A percentile compares a stretch with the other conserved stretches of the same genome.
phyloP scores from a whole-genome alignment of 2,888 invertebrate species.

The Agrochola lota region DNA sequence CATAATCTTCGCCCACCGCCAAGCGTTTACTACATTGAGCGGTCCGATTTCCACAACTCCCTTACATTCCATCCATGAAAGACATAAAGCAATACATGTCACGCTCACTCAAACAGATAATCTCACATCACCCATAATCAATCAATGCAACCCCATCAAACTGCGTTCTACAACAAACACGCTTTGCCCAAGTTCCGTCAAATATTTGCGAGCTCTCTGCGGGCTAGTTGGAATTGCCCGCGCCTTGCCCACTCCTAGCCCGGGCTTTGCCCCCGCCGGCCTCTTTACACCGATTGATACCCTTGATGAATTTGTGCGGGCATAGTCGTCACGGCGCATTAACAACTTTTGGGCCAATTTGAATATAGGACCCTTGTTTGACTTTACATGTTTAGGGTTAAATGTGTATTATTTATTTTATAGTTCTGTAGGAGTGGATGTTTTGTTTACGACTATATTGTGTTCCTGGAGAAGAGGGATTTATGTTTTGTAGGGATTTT shows the following conservation, averaged over 20 bases:
- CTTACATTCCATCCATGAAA: neutral
- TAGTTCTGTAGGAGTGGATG: slow-evolving; percentile 30
- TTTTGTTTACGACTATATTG: slow-evolving; percentile 29
- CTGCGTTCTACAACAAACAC: slow-evolving; percentile 50
- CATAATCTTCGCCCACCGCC: neutral
- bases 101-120: slow-evolving; percentile 25
- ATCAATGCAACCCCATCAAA: slow-evolving; percentile 35
- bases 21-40: neutral
- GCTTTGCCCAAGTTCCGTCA: slow-evolving; percentile 61
- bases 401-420: slow-evolving; percentile 54
- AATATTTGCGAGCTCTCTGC: slow-evolving; percentile 73
- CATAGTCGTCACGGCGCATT: slow-evolving; percentile 53
- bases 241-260: slow-evolving; percentile 67
- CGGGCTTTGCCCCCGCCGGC: slow-evolving; percentile 68
- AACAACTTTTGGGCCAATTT: slow-evolving; percentile 58
- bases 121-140: slow-evolving; percentile 31
- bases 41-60: neutral
- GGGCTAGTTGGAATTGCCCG: slow-evolving; percentile 76
- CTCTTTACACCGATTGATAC: slow-evolving; percentile 73
- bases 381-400: slow-evolving; percentile 48
- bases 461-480: neutral
- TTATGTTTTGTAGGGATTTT: slow-evolving; percentile 11
- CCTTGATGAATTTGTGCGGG: slow-evolving; percentile 75
- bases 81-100: neutral
- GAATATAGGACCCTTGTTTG: slow-evolving; percentile 45